Conservation (phyloP, 2,888 invertebrate genomes). For the Sisyra nigra region DNA sequence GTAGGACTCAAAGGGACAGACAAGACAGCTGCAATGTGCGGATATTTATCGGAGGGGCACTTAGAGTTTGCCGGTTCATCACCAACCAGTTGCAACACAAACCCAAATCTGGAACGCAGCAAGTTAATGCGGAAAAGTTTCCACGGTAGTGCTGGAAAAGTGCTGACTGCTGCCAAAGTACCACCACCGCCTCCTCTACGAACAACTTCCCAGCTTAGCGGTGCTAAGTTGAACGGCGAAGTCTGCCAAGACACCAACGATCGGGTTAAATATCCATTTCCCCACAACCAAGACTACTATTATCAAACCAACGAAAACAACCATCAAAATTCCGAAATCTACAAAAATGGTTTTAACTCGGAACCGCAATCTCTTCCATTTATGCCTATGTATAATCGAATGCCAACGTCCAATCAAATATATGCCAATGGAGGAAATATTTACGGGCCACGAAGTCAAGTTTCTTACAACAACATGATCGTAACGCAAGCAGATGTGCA, state of each 20-base stretch:
- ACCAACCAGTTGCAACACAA: conserved; percentile 37
- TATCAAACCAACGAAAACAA: conserved; percentile 16
- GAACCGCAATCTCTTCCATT: conserved; percentile 48
- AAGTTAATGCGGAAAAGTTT: conserved; percentile 81
- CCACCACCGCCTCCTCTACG: conserved; percentile 73
- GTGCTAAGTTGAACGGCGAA: conserved; percentile 43
- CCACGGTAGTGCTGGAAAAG: conserved; percentile 69
- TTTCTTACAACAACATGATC: conserved; percentile 34
- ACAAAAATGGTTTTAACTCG: conserved; percentile 3
- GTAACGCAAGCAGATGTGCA: conserved; percentile 76
- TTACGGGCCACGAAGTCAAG: conserved; percentile 19
- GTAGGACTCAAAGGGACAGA: conserved; percentile 48
- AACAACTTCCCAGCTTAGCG: conserved; percentile 71
- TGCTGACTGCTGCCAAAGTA: conserved; percentile 68
- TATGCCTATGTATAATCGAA: conserved; percentile 35
- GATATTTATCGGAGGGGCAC: conserved; percentile 77
- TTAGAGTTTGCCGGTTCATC: conserved; percentile 49
- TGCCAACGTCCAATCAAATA: conserved; percentile 9
- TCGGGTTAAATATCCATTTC: conserved; percentile 16
- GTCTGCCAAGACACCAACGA: conserved; percentile 27
- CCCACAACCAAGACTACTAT: conserved; percentile 17
- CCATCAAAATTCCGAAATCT: conserved; percentile 12
- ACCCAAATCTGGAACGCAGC: conserved; percentile 73
- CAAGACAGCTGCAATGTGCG: conserved; percentile 44
- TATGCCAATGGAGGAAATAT: conserved; percentile 10